Conservation (phyloP, 2,797 vertebrate species). For the Brachymystax lenok region DNA sequence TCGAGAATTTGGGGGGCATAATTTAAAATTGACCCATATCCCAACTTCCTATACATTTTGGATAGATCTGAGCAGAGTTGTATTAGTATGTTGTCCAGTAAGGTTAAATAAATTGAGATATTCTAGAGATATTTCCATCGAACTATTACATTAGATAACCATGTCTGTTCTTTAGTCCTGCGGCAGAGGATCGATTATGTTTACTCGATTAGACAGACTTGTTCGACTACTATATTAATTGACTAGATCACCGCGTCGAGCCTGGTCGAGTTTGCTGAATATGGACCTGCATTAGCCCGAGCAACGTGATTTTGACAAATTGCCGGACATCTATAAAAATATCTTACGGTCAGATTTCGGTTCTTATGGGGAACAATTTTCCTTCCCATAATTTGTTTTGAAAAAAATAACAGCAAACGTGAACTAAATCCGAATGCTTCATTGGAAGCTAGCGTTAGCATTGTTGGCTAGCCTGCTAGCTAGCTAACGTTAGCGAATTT, state of each 20-base stretch:
- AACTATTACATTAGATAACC: too few species aligned
- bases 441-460: neutral
- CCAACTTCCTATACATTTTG: too few species aligned
- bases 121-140: too few species aligned
- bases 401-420: neutral
- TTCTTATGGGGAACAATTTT: neutral
- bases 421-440: neutral
- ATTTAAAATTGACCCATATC: too few species aligned
- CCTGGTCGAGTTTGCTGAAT: neutral
- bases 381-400: neutral
- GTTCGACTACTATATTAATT: neutral
- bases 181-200: neutral
- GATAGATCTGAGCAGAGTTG: too few species aligned
- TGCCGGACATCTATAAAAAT: neutral
- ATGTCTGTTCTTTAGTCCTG: too few species aligned
- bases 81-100: too few species aligned
- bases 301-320: neutral
- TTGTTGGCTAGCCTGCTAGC: neutral
- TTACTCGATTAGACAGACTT: slow-evolving; percentile 19
- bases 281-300: neutral
- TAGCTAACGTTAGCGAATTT: neutral
- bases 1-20: too few species aligned
- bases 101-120: too few species aligned
- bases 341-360: neutral
- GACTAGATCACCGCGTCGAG: neutral